These are phyloP conservation scores for Andrena marginata DNA, from an alignment of 2,888 invertebrate species.

Conservation along the genomic window DNA sequence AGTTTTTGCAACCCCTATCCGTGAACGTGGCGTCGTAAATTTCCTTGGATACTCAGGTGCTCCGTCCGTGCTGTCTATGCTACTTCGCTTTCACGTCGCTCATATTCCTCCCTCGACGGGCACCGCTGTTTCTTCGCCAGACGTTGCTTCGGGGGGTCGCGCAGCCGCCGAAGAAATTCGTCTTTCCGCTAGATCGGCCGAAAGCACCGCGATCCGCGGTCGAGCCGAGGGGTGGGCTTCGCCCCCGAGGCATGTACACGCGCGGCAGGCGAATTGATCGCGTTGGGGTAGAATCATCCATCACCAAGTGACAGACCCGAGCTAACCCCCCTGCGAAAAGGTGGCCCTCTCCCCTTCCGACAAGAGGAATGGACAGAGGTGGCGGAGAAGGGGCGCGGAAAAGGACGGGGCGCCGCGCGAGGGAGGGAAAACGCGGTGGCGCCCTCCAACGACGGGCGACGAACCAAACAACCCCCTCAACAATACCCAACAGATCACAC, in stretches of 20 bases:
- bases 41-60: too few relatives aligned
- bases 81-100: too few relatives aligned
- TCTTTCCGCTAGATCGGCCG: slow-evolving; percentile 66
- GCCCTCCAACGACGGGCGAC: slow-evolving; percentile 74
- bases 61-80: not conserved
- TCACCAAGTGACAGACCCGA: slow-evolving; percentile 83
- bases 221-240: slow-evolving; percentile 67
- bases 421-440: slow-evolving; percentile 66
- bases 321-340: slow-evolving; percentile 78
- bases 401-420: slow-evolving; percentile 52
- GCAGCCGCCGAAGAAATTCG: slow-evolving; percentile 63
- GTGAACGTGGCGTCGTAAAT: not conserved
- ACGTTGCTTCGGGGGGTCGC: not conserved
- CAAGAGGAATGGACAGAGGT: slow-evolving; percentile 69
- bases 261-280: slow-evolving; percentile 81
- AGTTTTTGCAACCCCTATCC: slow-evolving; percentile 5
- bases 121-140: not conserved
- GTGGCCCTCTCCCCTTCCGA: slow-evolving; percentile 73
- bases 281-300: slow-evolving; percentile 84
- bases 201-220: slow-evolving; percentile 60
- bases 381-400: slow-evolving; percentile 15
- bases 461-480: slow-evolving; percentile 79
- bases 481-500: slow-evolving; percentile 78
- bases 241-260: slow-evolving; percentile 75
- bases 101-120: not conserved